Percentiles rank a stretch among this genome's conserved stretches.
Evolutionary conservation across 2,113 vertebrate species (phyloP).

Genomic region (Aleadryas rufinucha): DNA sequence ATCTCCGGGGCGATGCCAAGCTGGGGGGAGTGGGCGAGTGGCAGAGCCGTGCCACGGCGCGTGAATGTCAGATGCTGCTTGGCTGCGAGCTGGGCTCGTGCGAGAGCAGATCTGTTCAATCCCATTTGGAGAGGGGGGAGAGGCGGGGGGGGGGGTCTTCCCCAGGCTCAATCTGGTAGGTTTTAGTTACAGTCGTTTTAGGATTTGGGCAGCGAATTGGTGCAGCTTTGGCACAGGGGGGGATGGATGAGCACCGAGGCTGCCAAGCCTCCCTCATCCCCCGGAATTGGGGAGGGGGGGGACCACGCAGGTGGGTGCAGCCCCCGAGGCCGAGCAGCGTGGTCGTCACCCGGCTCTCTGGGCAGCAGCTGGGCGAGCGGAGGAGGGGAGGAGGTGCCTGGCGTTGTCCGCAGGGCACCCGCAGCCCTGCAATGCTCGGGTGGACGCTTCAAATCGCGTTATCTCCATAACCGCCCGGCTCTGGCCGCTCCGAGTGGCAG

Average conservation of each 20-base stretch:
- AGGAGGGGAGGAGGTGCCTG: slow-evolving; percentile 32
- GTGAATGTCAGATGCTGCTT: slow-evolving; percentile 55
- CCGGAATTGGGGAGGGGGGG: background rate
- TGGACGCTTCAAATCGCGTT: slow-evolving; percentile 54
- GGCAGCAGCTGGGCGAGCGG: slow-evolving; percentile 7
- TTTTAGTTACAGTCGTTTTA: slow-evolving; percentile 54
- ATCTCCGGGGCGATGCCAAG: background rate
- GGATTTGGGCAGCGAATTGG: slow-evolving; percentile 47
- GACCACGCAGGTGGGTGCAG: background rate
- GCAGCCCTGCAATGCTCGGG: slow-evolving; percentile 43
- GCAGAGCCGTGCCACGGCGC: slow-evolving; percentile 34
- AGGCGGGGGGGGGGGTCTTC: background rate
- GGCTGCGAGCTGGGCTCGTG: slow-evolving; percentile 27
- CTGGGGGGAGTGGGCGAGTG: slow-evolving; percentile 20
- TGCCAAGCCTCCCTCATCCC: slow-evolving; percentile 10
- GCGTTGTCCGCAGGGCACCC: slow-evolving; percentile 42
- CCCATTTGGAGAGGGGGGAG: slow-evolving; percentile 9
- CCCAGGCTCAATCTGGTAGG: slow-evolving; percentile 40
- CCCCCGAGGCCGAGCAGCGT: background rate
- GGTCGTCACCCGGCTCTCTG: background rate
- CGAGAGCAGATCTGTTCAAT: slow-evolving; percentile 38
- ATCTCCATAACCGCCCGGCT: slow-evolving; percentile 49
- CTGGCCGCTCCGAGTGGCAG: slow-evolving; percentile 51
- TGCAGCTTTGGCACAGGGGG: background rate
- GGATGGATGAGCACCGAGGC: background rate